Evolutionary conservation across 2,113 vertebrate genomes (phyloP), one percentile per base, ranked within the genome.

Genomic region (Oxyura jamaicensis): DNA sequence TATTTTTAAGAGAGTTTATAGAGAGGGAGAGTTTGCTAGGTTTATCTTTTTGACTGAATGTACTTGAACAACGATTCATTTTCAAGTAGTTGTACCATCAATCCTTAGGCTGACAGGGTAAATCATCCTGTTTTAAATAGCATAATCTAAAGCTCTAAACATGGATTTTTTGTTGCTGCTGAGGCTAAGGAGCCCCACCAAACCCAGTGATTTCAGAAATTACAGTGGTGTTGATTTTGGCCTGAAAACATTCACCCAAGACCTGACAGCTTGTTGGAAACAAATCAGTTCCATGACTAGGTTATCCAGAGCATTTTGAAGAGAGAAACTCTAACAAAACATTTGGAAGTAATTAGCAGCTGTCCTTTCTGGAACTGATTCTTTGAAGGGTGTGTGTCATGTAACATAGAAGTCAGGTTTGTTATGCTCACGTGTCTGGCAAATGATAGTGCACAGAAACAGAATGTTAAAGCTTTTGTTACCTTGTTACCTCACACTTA

Each of bases 341-440:
- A 91, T 93, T 76, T 88, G 86, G 88, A 93, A 93, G 67, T 56
- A 88, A 67, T 91, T 83, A 93, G 39, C 55, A 76, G 10, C 55
- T 96, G 41, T 92, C 65, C 50, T 83, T 89, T 94, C 76, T 93
- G 76, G 89, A 95, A 88, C 33, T 35, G 29, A 53, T 91, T 74
- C 71, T 91, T 75, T 52, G 81, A 83, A 82, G 87, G 87, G 73
- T 16, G 33, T 90, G 68, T 83, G 42, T 74, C 79, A 76, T 36
- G 67, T 73, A 95, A 83, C 29, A 44, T 2, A 91, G 55, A 90
- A 95, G 20, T 89, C 56, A 85, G 50, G 63, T 72, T 96, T 88
- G n/a, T 94, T 96, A 82, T 72, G 39, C 73, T 94, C 28, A 17
- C 33, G 62, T 13, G 7, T 59, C 55, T 92, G 75, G 52, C 42